phyloP scores from a whole-genome alignment of 2,113 vertebrate species.

The Anoura caudifer region DNA sequence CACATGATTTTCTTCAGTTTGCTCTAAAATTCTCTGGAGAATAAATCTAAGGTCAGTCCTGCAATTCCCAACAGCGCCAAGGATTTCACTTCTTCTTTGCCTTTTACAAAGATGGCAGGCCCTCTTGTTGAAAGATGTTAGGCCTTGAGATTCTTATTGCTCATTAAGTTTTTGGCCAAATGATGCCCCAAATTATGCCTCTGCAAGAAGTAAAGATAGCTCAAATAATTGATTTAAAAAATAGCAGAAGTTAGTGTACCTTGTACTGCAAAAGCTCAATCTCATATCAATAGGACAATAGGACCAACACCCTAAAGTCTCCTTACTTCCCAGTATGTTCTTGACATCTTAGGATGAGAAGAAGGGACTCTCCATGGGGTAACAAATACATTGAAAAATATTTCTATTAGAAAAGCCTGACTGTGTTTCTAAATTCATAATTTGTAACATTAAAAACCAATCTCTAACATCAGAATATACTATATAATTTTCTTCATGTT shows the following conservation, averaged over 20 bases:
- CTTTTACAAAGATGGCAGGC: background rate
- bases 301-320: background rate
- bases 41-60: background rate
- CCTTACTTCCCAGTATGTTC: background rate
- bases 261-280: background rate
- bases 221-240: background rate
- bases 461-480: background rate
- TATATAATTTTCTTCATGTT: background rate
- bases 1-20: background rate
- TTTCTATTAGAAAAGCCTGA: background rate
- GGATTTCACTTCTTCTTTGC: background rate
- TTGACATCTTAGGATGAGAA: background rate
- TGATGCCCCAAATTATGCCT: background rate
- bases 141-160: background rate
- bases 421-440: background rate
- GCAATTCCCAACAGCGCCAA: background rate
- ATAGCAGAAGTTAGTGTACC: background rate
- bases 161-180: background rate
- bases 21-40: conserved; percentile 28
- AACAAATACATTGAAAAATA: background rate
- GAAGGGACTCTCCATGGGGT: background rate
- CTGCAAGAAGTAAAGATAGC: background rate
- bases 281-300: background rate
- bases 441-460: background rate
- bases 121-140: background rate